These are phyloP conservation scores for Epizoanthus ramosus DNA, from an alignment of 92 coral and sea anemone genomes.

Conservation along the genomic window DNA sequence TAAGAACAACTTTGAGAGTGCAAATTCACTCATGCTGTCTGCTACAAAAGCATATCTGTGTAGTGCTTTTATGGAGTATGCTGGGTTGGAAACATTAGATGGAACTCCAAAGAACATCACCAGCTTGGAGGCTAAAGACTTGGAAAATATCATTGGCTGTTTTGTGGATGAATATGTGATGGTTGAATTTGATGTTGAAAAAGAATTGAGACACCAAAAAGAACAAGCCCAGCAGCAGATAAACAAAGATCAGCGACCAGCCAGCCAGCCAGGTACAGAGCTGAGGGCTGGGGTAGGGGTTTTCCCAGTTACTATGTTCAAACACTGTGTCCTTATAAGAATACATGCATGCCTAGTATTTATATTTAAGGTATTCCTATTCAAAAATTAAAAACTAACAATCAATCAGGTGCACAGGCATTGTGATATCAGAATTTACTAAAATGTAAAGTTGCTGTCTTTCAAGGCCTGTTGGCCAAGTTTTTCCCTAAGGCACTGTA, in stretches of 20 bases:
- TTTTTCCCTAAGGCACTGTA: too few species aligned
- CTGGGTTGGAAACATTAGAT: constrained; percentile 48
- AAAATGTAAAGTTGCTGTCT: too few species aligned
- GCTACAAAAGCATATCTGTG: constrained; percentile 59
- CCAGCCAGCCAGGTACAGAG: background rate
- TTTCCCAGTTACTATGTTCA: too few species aligned
- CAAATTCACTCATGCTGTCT: constrained; percentile 49
- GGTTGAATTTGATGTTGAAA: constrained; percentile 62
- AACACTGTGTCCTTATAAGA: background rate
- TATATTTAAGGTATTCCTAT: too few species aligned
- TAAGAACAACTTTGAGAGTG: constrained; percentile 53
- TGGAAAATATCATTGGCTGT: constrained; percentile 36
- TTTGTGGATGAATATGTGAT: constrained; percentile 64
- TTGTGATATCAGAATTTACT: too few species aligned
- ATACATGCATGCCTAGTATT: too few species aligned
- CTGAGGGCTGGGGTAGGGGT: background rate
- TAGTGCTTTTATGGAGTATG: constrained; percentile 57
- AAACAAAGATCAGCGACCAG: background rate
- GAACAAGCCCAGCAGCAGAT: constrained; percentile 21
- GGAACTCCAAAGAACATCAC: constrained; percentile 36
- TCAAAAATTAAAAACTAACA: too few species aligned
- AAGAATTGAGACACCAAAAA: constrained; percentile 1
- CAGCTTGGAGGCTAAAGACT: constrained; percentile 31
- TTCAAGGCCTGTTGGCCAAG: too few species aligned
- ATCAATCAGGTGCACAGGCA: too few species aligned